Percentiles rank a stretch among this genome's conserved stretches.
phyloP scores from a whole-genome alignment of 2,888 invertebrate species.

The Drosophila atripex region DNA sequence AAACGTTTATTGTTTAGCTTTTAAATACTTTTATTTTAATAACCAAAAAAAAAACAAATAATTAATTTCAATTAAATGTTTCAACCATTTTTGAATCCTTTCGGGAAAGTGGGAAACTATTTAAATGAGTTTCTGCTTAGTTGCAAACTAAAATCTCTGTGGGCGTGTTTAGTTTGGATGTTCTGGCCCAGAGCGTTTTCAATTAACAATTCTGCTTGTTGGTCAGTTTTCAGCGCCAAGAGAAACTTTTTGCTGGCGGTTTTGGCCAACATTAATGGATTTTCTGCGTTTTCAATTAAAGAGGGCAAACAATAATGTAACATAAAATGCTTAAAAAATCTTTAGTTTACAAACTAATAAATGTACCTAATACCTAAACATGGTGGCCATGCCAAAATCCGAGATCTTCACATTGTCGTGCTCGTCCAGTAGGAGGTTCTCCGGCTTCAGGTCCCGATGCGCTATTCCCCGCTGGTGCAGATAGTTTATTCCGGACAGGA shows the following conservation, averaged over 20 bases:
- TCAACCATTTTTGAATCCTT: slow-evolving; percentile 5
- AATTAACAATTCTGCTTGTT: slow-evolving; percentile 44
- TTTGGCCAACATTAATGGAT: slow-evolving; percentile 20
- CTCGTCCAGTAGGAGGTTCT: slow-evolving; percentile 95
- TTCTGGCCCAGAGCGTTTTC: slow-evolving; percentile 16
- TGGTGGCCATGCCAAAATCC: slow-evolving; percentile 98
- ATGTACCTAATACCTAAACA: slow-evolving; percentile 87
- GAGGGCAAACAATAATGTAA: not conserved
- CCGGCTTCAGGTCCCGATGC: slow-evolving; percentile 98
- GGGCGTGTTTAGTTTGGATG: slow-evolving; percentile 20
- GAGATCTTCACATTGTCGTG: slow-evolving; percentile 95
- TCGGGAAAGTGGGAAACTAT: not conserved
- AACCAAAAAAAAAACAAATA: not conserved
- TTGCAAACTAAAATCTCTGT: slow-evolving; percentile 14
- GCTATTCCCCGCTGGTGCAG: slow-evolving; percentile 94
- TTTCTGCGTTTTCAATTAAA: slow-evolving; percentile 5
- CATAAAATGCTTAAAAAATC: not conserved
- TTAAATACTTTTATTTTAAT: too few relatives aligned
- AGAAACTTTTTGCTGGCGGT: slow-evolving; percentile 20
- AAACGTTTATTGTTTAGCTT: too few relatives aligned
- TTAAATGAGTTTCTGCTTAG: slow-evolving; percentile 24
- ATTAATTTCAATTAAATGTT: not conserved
- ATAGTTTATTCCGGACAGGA: slow-evolving; percentile 94
- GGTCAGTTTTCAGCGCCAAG: slow-evolving; percentile 20
- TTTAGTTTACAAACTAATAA: slow-evolving; percentile 18